These are phyloP conservation scores for Apamea anceps DNA, from an alignment of 2,888 invertebrate species.

Conservation along the genomic window DNA sequence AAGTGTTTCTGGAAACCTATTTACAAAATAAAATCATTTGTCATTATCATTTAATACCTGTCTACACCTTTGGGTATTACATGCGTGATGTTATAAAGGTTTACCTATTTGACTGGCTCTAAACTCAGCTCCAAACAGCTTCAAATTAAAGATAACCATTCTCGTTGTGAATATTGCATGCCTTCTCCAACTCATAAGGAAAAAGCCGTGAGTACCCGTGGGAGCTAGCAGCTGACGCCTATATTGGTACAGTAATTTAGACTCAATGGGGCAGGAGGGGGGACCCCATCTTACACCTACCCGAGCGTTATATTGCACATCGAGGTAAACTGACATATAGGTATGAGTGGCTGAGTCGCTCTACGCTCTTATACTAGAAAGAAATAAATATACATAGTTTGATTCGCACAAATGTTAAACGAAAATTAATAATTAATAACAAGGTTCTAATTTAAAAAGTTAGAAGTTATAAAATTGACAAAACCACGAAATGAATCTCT, in stretches of 20 bases:
- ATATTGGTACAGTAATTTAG: conserved; percentile 47
- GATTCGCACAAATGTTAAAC: neutral
- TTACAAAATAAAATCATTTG: no score
- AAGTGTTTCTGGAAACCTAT: no score
- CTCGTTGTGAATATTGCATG: conserved; percentile 15
- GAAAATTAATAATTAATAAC: no score
- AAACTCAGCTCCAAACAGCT: neutral
- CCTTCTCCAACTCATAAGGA: conserved; percentile 34
- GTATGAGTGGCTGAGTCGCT: neutral
- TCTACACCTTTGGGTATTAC: neutral
- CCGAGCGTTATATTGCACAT: neutral
- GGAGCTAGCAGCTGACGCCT: conserved; percentile 40
- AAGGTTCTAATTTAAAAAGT: no score
- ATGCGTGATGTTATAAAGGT: neutral
- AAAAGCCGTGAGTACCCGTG: conserved; percentile 35
- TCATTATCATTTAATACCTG: neutral
- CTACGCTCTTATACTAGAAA: neutral
- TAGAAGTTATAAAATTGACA: no score
- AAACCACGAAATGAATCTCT: no score
- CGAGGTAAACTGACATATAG: neutral
- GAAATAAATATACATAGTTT: neutral
- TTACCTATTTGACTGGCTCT: neutral
- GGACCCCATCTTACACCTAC: neutral
- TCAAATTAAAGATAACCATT: conserved; percentile 28
- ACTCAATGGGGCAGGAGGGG: conserved; percentile 20